Percentiles rank a stretch among this genome's conserved stretches.
Evolutionary conservation across 2,113 vertebrate species (phyloP).

Genomic region (Stictonetta naevosa): DNA sequence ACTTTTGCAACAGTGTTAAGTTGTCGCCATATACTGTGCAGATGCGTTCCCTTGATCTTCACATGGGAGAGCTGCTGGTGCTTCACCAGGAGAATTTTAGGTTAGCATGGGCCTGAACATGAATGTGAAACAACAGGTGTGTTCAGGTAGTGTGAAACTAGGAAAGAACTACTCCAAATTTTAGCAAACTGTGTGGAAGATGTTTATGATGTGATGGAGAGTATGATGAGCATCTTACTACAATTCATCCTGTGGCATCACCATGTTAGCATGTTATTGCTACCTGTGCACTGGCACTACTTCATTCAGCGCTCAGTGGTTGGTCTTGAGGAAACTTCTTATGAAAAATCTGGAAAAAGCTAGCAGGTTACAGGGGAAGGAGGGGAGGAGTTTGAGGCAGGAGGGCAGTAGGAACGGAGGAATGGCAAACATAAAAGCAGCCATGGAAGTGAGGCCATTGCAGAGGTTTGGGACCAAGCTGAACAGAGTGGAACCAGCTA

Average conservation of each 20-base stretch:
- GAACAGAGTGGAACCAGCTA: background rate
- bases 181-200: background rate
- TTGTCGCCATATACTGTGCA: background rate
- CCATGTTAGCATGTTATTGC: rapidly evolving
- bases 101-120: background rate
- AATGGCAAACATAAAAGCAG: background rate
- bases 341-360: background rate
- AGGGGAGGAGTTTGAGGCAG: background rate
- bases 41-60: background rate
- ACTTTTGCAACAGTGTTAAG: background rate
- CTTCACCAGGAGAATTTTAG: background rate
- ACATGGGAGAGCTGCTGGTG: background rate
- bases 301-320: background rate
- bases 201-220: background rate
- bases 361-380: background rate
- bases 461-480: background rate
- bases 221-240: background rate
- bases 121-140: background rate
- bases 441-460: rapidly evolving
- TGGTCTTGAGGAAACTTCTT: background rate
- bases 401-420: background rate
- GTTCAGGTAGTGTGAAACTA: background rate
- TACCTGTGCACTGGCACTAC: rapidly evolving
- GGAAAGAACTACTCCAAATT: background rate
- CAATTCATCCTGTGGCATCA: background rate